Percentiles rank a stretch among this genome's conserved stretches.
Evolutionary conservation across 1,140 invertebrate genomes (phyloP).

Genomic region (Trichonephila inaurata): DNA sequence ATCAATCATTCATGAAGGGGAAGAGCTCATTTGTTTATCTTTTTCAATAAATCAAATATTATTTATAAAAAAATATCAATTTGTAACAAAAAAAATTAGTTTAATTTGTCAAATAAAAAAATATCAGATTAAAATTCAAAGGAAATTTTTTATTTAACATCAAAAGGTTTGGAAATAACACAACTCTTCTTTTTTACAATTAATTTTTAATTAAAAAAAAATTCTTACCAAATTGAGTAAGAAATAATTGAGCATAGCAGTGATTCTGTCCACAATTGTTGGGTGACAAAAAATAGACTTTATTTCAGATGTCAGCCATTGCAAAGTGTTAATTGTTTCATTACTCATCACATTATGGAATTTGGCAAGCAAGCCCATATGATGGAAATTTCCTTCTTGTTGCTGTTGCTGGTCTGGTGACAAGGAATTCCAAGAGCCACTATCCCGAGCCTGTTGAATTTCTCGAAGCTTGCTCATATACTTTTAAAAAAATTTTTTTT

Average conservation of each 20-base stretch:
- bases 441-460: slow-evolving; percentile 84
- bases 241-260: slow-evolving; percentile 98
- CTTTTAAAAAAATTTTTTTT: slow-evolving; percentile 74
- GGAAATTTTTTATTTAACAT: no score
- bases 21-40: no score
- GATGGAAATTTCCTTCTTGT: slow-evolving; percentile 87
- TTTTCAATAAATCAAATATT: no score
- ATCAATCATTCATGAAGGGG: no score
- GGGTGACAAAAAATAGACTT: slow-evolving; percentile 93
- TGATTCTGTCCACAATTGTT: slow-evolving; percentile 95
- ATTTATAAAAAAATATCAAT: no score
- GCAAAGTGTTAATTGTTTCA: slow-evolving; percentile 92
- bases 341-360: slow-evolving; percentile 96
- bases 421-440: slow-evolving; percentile 88
- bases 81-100: no score
- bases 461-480: slow-evolving; percentile 82
- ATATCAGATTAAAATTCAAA: no score
- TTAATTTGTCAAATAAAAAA: no score
- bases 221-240: slow-evolving; percentile 91
- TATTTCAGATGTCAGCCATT: slow-evolving; percentile 89
- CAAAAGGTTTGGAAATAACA: no score
- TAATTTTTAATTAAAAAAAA: background rate
- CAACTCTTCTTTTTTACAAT: background rate
- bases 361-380: slow-evolving; percentile 90
- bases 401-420: slow-evolving; percentile 88